A percentile compares a stretch with the other conserved stretches of the same genome.
These are phyloP conservation scores for Hedya salicella DNA, from an alignment of 2,888 invertebrate genomes.

Conservation along the genomic window DNA sequence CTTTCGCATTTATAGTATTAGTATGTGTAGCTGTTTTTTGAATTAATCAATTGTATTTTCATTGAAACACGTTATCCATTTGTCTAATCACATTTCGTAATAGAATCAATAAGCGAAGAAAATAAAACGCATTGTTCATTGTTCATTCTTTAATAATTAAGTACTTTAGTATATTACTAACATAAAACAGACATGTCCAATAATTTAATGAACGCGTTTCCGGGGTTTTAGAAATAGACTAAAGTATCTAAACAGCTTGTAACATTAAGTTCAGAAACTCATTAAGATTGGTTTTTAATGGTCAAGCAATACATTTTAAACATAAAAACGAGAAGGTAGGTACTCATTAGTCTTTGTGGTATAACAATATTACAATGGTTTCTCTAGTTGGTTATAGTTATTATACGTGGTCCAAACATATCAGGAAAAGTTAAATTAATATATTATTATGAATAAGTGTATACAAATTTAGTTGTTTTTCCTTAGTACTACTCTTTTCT, in stretches of 20 bases:
- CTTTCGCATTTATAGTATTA: too few species aligned
- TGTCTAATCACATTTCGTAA: too few species aligned
- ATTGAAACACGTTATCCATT: too few species aligned
- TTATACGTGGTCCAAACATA: neutral
- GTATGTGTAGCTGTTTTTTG: too few species aligned
- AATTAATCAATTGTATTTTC: too few species aligned
- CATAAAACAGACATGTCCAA: slow-evolving; percentile 5
- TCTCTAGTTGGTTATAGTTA: neutral
- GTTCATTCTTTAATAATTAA: slow-evolving; percentile 14
- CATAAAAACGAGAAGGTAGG: neutral
- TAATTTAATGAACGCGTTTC: neutral
- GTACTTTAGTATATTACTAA: slow-evolving; percentile 14
- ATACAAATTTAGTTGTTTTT: too few species aligned
- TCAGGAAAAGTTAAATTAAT: neutral
- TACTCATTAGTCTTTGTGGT: slow-evolving; percentile 12
- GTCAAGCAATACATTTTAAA: slow-evolving; percentile 1
- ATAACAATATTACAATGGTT: slow-evolving; percentile 3
- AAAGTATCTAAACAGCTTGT: neutral
- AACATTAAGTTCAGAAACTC: slow-evolving; percentile 6
- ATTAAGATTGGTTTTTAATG: slow-evolving; percentile 13
- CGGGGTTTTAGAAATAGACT: neutral
- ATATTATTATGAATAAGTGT: too few species aligned
- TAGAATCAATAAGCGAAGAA: too few species aligned
- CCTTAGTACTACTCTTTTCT: too few species aligned
- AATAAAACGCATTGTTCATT: too few species aligned